phyloP scores from a whole-genome alignment of 1,140 invertebrate genomes.

The Ylistrum balloti region DNA sequence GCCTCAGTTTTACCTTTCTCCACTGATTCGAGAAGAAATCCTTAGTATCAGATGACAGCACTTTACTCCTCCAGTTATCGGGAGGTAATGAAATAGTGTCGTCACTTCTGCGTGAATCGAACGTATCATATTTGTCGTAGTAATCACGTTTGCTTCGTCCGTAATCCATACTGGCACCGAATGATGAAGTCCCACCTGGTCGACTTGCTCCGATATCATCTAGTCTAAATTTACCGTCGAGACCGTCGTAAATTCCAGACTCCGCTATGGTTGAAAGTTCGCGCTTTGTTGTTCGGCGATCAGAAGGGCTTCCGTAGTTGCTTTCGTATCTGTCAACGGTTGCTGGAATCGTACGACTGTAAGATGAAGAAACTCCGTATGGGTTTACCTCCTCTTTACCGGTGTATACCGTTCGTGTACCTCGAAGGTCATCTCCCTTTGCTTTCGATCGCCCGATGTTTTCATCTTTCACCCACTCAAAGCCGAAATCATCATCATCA shows the following conservation, averaged over 20 bases:
- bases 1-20: neutral
- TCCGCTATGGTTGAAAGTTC: neutral
- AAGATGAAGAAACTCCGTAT: neutral
- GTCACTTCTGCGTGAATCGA: neutral
- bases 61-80: neutral
- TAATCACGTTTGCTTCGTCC: neutral
- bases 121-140: neutral
- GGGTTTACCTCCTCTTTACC: neutral
- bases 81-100: neutral
- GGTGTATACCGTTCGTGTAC: neutral
- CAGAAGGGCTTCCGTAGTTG: neutral
- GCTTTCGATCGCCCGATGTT: neutral
- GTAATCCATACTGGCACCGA: neutral
- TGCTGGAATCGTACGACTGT: neutral
- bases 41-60: neutral
- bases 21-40: neutral
- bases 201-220: slow-evolving; percentile 12
- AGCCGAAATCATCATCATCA: neutral
- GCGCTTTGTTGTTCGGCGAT: neutral
- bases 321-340: neutral
- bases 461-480: neutral
- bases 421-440: neutral
- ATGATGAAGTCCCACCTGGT: neutral
- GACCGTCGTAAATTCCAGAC: neutral
- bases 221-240: neutral